Percentiles rank a stretch among this genome's conserved stretches.
Conservation (phyloP, 2,888 invertebrate genomes). For the Oasisia sp. region DNA sequence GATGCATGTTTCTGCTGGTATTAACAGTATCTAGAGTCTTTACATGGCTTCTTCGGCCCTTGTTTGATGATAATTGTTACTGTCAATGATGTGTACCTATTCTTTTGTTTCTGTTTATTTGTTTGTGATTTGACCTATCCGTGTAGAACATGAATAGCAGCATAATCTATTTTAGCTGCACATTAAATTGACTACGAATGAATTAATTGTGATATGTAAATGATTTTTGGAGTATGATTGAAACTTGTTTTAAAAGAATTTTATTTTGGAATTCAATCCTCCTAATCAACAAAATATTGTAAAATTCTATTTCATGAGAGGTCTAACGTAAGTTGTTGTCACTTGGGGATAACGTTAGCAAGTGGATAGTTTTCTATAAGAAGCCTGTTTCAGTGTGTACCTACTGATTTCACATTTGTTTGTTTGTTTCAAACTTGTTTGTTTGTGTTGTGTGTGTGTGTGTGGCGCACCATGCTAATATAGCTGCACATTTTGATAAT, state of each 20-base stretch:
- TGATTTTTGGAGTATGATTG: not conserved
- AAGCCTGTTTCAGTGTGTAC: not conserved
- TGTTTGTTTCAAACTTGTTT: not conserved
- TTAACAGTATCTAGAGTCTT: not conserved
- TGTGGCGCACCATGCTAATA: not conserved
- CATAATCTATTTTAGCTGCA: not conserved
- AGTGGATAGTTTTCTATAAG: not conserved
- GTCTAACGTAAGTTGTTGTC: no score
- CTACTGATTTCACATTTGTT: not conserved
- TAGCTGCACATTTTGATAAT: not conserved
- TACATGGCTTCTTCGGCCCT: not conserved
- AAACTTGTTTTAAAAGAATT: not conserved
- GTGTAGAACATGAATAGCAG: not conserved
- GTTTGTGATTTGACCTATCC: not conserved
- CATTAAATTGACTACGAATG: not conserved
- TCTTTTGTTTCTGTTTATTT: not conserved
- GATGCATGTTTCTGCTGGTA: not conserved
- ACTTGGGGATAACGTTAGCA: no score
- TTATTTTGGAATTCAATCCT: not conserved
- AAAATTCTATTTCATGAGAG: not conserved
- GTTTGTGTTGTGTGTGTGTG: not conserved
- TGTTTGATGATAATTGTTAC: not conserved
- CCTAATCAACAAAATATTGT: not conserved
- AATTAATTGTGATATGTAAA: not conserved
- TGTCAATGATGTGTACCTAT: not conserved